Evolutionary conservation across 2,113 vertebrate species (phyloP), one percentile per base, ranked within the genome.

Genomic region (Anseranas semipalmata): DNA sequence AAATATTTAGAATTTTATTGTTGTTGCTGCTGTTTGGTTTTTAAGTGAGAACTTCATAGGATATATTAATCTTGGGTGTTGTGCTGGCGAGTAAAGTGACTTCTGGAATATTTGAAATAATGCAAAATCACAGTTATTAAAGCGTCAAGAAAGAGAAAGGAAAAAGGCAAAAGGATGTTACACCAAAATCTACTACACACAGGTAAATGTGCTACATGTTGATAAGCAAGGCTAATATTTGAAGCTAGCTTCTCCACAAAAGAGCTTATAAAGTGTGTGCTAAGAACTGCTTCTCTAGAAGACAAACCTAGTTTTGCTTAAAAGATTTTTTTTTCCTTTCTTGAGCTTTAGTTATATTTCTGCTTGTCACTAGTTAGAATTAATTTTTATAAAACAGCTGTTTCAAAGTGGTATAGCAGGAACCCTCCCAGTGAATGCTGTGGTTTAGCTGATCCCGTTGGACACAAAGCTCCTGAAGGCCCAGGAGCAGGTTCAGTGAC

Each of bases 221-320:
- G 63, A 91, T 91, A 94, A 88, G 60, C 50, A 83, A 80, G 62
- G 76, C 35, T 79, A 90, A 59, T 58, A 82, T 80, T 73, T 90
- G 68, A 87, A 62, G 46, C 20, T 53, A 56, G 32, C 50, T 80
- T 95, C 58, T 87, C 68, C n/a, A 58, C 55, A 46, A 72, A 89
- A 88, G 21, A 59, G 32, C 37, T 71, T 74, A 50, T 35, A 78
- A 60, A 70, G 33, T 52, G 75, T 1, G 11, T 81, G 48, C 58
- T 67, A 66, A 50, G 24, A 89, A 59, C 39, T 46, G 17, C 7
- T 73, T 62, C 68, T 71, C 65, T 76, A 43, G 50, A 85, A 71
- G 33, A 60, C 4, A 80, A 86, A 66, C 24, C 17, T 17, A 67
- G 18, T 58, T 85, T 72, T 85, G 65, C 77, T 85, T 81, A 74